Conservation (phyloP, 2,113 vertebrate genomes). For the Vulpes vulpes region DNA sequence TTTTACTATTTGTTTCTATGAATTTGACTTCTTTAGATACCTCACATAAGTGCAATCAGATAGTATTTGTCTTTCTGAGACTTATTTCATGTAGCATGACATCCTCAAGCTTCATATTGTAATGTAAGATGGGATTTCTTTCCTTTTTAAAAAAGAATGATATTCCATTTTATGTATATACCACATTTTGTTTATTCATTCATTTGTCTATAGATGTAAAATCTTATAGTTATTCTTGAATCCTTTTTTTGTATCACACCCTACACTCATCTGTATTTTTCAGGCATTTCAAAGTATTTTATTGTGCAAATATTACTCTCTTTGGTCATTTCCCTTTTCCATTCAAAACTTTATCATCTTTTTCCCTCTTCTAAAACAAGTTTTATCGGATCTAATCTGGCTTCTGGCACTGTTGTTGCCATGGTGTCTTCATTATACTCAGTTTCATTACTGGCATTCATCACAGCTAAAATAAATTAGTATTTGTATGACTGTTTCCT, state of each 20-base stretch:
- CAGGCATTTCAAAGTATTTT: not conserved
- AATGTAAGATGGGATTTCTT: not conserved
- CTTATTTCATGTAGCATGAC: not conserved
- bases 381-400: not conserved
- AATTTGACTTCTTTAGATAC: not conserved
- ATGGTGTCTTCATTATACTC: not conserved
- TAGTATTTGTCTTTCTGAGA: not conserved
- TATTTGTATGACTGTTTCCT: not conserved
- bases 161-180: not conserved
- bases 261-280: not conserved
- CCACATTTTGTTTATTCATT: not conserved
- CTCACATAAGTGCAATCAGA: not conserved
- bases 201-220: not conserved
- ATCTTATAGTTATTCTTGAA: not conserved
- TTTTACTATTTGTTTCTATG: not conserved
- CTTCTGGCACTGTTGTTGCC: not conserved
- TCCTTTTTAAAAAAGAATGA: not conserved
- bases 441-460: not conserved
- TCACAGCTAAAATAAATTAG: conserved; percentile 8
- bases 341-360: not conserved
- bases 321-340: not conserved
- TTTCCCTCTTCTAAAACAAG: not conserved
- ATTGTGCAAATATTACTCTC: conserved; percentile 30
- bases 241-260: not conserved
- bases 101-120: not conserved